Evolutionary conservation across 1,140 invertebrate genomes (phyloP), one percentile per base, ranked within the genome.

Genomic region (Atta colombica): DNA sequence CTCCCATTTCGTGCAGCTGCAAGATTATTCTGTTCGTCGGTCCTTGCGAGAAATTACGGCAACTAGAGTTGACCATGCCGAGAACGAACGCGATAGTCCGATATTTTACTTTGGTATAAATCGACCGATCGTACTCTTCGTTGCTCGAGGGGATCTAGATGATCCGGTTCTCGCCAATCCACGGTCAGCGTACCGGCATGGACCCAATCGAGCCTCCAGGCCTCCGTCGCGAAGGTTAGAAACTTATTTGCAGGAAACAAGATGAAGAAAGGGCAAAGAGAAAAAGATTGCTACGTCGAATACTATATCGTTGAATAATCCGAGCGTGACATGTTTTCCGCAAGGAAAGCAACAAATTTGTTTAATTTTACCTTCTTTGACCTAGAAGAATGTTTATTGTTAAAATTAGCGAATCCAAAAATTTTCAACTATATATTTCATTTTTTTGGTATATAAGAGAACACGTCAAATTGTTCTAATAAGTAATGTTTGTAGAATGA

Each of bases 101-200:
- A 78, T 78, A 68, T 45, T 81, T 51, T 58, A 68, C 85, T 49
- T 66, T 49, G 39, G 28, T 61, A n/a, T 18, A 25, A 69, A 49
- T 35, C 60, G 49, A 45, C 25, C 0, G 25, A 25, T 25, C 25
- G n/a, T n/a, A n/a, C 58, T 66, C 58, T 25, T 31, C 39, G 49
- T 77, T 77, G 78, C 75, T 80, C 87, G 74, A 55, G 87, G 89
- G 35, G 39, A 75, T 49, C 78, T 71, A 91, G n/a, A 75, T 85
- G 87, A 91, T 90, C 89, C 89, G 89, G 87, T 90, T 91, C 72
- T 89, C 63, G 35, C 89, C 90, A 85, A 91, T 91, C 89, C 68
- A 85, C 66, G 84, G 21, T 72, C 28, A 81, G 61, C 53, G 77
- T 35, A 90, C 78, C 84, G 60, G 89, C 87, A 85, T 78, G 82